Conservation (phyloP, 2,113 vertebrate species). For the Baryphthengus martii region DNA sequence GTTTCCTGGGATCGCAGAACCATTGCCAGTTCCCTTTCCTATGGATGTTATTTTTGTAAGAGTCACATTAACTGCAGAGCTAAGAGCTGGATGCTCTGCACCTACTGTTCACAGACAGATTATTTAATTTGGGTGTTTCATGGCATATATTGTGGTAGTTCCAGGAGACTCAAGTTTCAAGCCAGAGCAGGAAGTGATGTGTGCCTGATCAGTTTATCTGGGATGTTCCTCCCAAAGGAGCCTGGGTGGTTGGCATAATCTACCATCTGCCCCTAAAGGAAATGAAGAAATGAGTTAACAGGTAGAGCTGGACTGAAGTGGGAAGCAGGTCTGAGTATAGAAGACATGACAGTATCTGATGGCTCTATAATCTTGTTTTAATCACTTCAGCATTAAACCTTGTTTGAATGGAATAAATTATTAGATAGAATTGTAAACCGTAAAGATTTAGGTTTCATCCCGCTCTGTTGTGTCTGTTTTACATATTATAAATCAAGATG, state of each 20-base stretch:
- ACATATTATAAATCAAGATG: neutral
- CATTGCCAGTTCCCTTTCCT: neutral
- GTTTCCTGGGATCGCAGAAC: neutral
- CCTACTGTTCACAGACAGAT: neutral
- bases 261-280: neutral
- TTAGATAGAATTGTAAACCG: neutral
- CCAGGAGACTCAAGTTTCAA: neutral
- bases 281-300: neutral
- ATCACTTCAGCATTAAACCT: neutral
- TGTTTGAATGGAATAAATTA: neutral
- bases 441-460: neutral
- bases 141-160: neutral
- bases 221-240: neutral
- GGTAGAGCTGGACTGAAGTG: neutral
- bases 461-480: neutral
- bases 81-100: neutral
- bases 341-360: neutral
- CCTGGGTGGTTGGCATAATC: neutral
- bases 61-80: neutral
- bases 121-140: neutral
- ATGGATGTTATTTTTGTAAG: neutral
- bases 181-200: neutral
- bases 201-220: fast-evolving
- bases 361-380: neutral
- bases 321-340: neutral